Conservation (phyloP, 2,797 vertebrate species). For the Pangasius larnaudii region DNA sequence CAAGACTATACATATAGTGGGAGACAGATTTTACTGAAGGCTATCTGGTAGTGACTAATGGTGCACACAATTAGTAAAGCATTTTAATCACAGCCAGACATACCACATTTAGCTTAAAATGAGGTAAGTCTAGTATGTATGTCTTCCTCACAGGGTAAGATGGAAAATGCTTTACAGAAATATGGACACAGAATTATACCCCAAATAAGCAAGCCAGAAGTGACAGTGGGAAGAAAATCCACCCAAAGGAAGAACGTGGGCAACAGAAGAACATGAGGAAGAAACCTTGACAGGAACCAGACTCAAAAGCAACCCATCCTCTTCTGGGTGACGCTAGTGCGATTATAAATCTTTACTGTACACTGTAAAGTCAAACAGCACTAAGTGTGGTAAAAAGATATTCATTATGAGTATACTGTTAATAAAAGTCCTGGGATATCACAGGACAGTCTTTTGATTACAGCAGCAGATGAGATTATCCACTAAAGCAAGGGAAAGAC, state of each 20-base stretch:
- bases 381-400: background rate
- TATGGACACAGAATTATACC: background rate
- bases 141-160: background rate
- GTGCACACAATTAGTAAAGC: background rate
- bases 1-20: background rate
- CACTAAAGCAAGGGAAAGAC: background rate
- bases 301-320: background rate
- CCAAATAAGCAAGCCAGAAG: background rate
- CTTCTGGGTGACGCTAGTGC: background rate
- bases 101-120: background rate
- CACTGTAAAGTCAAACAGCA: background rate
- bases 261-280: background rate
- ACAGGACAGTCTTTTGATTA: background rate
- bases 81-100: background rate
- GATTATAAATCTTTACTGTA: background rate
- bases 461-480: background rate
- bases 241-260: background rate
- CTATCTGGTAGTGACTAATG: background rate
- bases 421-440: background rate
- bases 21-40: background rate
- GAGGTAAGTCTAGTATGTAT: background rate
- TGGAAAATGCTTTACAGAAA: background rate
- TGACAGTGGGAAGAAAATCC: background rate
- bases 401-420: background rate
- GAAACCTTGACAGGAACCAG: background rate